Evolutionary conservation across 2,797 vertebrate species (phyloP), one percentile per base, ranked within the genome.

Genomic region (Eospalax fontanierii): DNA sequence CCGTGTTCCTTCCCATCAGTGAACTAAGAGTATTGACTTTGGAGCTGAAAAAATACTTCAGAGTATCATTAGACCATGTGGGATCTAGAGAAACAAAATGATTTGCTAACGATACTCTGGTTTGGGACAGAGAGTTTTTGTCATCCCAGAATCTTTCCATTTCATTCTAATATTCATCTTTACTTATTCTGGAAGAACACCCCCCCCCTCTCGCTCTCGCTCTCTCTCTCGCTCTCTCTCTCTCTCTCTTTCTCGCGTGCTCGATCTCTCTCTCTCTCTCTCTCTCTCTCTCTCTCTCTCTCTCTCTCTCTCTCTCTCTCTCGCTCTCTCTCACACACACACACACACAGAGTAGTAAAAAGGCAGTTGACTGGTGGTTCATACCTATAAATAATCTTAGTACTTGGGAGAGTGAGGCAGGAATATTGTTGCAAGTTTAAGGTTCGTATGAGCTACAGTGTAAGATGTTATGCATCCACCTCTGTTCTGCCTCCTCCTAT

Each of bases 161-260:
- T 24, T 4, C 30, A 54, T 3, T 73, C 4, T 9, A 54, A 11
- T 82, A 3, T 0, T 35, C 46, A 46, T 75, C 59, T 22, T 81
- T 87, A 43, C 14, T 80, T 84, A 38, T 70, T 70, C 33, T 66
- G 50, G 57, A 80, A 92, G 70, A 91, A 76, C n/a, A n/a, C n/a
- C n/a, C n/a, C n/a, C n/a, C n/a, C n/a, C n/a, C n/a, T n/a, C n/a
- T n/a, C n/a, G n/a, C n/a, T n/a, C n/a, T n/a, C n/a, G n/a, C n/a
- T n/a, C n/a, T n/a, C n/a, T n/a, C n/a, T n/a, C n/a, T n/a, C n/a
- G n/a, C n/a, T n/a, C n/a, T n/a, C n/a, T n/a, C n/a, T n/a, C n/a
- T n/a, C n/a, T n/a, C n/a, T n/a, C n/a, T n/a, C n/a, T n/a, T n/a
- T n/a, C n/a, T n/a, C n/a, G n/a, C n/a, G n/a, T n/a, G n/a, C n/a